Percentiles rank a stretch among this genome's conserved stretches.
These are phyloP conservation scores for Latrodectus geometricus DNA, from an alignment of 1,140 invertebrate species.

Conservation along the genomic window DNA sequence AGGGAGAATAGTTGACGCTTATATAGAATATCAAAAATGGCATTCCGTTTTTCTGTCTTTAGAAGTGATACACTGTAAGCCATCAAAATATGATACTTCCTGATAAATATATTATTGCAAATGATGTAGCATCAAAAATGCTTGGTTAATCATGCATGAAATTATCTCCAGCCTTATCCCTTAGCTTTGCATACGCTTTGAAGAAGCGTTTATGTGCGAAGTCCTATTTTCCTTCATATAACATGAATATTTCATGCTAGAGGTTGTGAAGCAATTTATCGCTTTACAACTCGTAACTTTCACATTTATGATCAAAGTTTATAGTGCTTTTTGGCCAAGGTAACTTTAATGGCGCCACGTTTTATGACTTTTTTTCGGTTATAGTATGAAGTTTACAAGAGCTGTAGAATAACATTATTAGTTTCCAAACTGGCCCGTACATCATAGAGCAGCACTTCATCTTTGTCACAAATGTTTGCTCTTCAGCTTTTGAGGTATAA, in stretches of 20 bases:
- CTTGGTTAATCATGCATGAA: conserved; percentile 49
- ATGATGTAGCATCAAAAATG: conserved; percentile 45
- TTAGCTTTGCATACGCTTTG: conserved; percentile 44
- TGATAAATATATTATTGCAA: conserved; percentile 56
- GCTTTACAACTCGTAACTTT: conserved; percentile 59
- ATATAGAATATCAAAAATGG: too few species aligned
- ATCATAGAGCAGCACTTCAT: conserved; percentile 46
- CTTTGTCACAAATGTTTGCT: conserved; percentile 39
- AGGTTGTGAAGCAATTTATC: conserved; percentile 52
- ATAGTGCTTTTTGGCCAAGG: conserved; percentile 55
- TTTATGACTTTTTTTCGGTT: conserved; percentile 57
- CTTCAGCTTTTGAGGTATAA: background rate
- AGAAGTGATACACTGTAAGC: too few species aligned
- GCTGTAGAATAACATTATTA: conserved; percentile 56
- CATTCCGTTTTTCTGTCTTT: too few species aligned
- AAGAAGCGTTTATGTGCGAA: conserved; percentile 54
- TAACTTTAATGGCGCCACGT: conserved; percentile 55
- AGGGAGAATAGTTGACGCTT: too few species aligned
- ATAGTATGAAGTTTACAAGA: conserved; percentile 57
- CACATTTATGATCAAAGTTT: conserved; percentile 59
- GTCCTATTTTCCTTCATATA: conserved; percentile 40
- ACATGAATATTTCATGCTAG: conserved; percentile 60
- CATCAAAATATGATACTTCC: background rate
- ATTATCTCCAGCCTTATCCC: conserved; percentile 31
- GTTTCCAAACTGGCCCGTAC: conserved; percentile 43